Base-by-base conservation (phyloP, 2,888 invertebrate genomes). In the Labia minor region DNA sequence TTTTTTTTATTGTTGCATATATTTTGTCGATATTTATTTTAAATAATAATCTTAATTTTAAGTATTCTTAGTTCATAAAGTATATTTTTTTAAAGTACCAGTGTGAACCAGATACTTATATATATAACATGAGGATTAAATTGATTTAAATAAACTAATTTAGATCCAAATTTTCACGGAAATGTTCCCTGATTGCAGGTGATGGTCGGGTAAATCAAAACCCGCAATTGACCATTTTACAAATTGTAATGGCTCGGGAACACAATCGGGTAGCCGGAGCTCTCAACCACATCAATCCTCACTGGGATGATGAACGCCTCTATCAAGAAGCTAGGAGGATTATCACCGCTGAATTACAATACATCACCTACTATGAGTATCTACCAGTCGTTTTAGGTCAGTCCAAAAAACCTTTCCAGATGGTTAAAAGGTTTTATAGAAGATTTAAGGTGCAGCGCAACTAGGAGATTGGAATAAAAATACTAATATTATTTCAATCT, bases 361-460 rank as follows among this genome's bases (percentile, higher is more conserved):
- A 90, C 68, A 86, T 92, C 65, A 80, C 86, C 2, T 92, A 90
- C 75, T 87, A 87, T 73, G 92, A 92, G 75, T 92, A 87, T 83
- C 78, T 92, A 61, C 91, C 92, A 0, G 79, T 86, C 61, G 77
- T 92, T 26, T 77, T 92, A 70, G 91, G 90, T 86, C 74, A 77
- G 77, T 71, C 3, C 62, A 11, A 11, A 18, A 26, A 4, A 0
- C 11, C 19, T n/a, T n/a, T n/a, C n/a, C n/a, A n/a, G 1, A n/a
- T 19, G 4, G 20, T 14, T 3, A 4, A 14, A 10, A 62, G 11
- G 18, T 62, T 14, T n/a, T 18, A 14, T 62, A 62, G 18, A 14
- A 62, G 62, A 14, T 14, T n/a, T 11, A 10, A 62, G 8, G 62
- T 14, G 18, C 18, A n/a, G n/a, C n/a, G n/a, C n/a, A n/a, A n/a